phyloP scores from a whole-genome alignment of 2,113 vertebrate genomes.

The Danio rerio region GRCz12tu NC_133192.1:14105501-14106000 shows the following conservation, averaged over 20 bases:
- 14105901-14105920: conserved; percentile 18
- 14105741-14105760: conserved; percentile 26
- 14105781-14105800: conserved; percentile 47
- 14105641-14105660: neutral
- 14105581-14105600: conserved; percentile 6
- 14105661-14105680: conserved; percentile 23
- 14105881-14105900: conserved; percentile 37
- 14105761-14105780: conserved; percentile 60
- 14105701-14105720: conserved; percentile 46
- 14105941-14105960: conserved; percentile 1
- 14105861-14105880: conserved; percentile 22
- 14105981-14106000: neutral
- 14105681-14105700: conserved; percentile 13
- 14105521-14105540: conserved; percentile 26
- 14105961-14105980: neutral
- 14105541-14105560: conserved; percentile 27
- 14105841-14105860: conserved; percentile 1
- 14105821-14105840: neutral
- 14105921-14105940: conserved; percentile 4
- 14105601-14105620: neutral
- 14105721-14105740: conserved; percentile 43
- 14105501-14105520: neutral
- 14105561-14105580: conserved; percentile 13
- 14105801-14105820: neutral
- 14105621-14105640: conserved; percentile 6